Evolutionary conservation across 2,888 invertebrate species (phyloP), one percentile per base, ranked within the genome.

Genomic region (Heteromyza rotundicornis): DNA sequence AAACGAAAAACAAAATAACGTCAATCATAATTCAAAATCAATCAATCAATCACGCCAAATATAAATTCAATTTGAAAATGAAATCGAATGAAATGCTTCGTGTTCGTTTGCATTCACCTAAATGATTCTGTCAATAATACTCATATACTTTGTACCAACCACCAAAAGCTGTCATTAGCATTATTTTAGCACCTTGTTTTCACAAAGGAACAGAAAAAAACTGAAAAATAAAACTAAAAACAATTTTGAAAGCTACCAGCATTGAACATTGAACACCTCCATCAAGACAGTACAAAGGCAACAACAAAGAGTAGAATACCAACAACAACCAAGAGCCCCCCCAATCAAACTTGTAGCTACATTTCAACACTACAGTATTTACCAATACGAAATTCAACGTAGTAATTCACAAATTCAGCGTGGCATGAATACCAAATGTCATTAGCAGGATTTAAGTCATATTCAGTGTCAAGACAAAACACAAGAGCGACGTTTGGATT

Each of bases 131-230:
- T 63, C 63, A 61, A 65, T 63, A 27, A 27, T 27, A 27, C 27
- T 27, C 10, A n/a, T n/a, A n/a, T n/a, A n/a, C 27, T 27, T 5
- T 27, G 27, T 10, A 27, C 27, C 5, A n/a, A n/a, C 27, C 10
- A 36, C 49, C 32, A 47, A 50, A 17, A 24, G 23, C 22, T 59
- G 51, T 57, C 60, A 64, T 64, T 64, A 66, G 66, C 60, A 60
- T 55, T 58, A 56, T 60, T 66, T 64, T 64, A 59, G 60, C 64
- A 60, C 64, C 62, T 62, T 56, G n/a, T 36, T 19, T 61, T 57
- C 32, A 40, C n/a, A n/a, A n/a, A n/a, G n/a, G n/a, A n/a, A n/a
- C n/a, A n/a, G n/a, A n/a, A 22, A n/a, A n/a, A n/a, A n/a, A n/a
- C n/a, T n/a, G n/a, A n/a, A n/a, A n/a, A n/a, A n/a, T n/a, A n/a